Conservation (phyloP, 1,140 invertebrate species). For the Apocrypta bakeri region DNA sequence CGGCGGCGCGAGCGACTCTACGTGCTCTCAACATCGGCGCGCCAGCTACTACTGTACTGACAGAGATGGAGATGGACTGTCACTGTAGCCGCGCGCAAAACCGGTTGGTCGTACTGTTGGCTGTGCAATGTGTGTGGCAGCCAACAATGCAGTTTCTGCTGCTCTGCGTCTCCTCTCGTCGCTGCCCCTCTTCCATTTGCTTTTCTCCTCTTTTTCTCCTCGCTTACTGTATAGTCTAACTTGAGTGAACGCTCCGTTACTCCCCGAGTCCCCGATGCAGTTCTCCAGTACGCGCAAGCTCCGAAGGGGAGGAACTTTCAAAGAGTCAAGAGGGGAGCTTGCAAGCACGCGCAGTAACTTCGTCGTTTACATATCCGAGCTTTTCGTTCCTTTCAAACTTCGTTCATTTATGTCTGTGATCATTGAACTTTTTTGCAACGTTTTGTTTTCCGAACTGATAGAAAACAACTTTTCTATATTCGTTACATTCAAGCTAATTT, state of each 20-base stretch:
- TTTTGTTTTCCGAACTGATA: no score
- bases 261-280: background rate
- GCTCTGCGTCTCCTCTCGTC: background rate
- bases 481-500: no score
- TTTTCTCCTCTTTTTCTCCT: background rate
- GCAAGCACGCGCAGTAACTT: background rate
- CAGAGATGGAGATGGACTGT: no score
- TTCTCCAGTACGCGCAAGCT: background rate
- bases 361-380: no score
- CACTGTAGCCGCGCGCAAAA: background rate
- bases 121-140: no score
- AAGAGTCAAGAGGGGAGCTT: background rate
- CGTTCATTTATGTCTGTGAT: no score
- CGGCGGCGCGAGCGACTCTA: background rate
- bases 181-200: background rate
- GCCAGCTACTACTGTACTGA: background rate
- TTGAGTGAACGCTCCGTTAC: background rate
- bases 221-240: background rate
- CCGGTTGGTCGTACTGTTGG: background rate
- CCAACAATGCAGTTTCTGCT: no score
- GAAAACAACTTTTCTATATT: no score
- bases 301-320: background rate
- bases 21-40: background rate
- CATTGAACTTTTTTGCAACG: no score
- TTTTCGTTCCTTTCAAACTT: no score